A percentile compares a stretch with the other conserved stretches of the same genome.
These are phyloP conservation scores for Pluvianellus socialis DNA, from an alignment of 2,113 vertebrate species.

Conservation along the genomic window DNA sequence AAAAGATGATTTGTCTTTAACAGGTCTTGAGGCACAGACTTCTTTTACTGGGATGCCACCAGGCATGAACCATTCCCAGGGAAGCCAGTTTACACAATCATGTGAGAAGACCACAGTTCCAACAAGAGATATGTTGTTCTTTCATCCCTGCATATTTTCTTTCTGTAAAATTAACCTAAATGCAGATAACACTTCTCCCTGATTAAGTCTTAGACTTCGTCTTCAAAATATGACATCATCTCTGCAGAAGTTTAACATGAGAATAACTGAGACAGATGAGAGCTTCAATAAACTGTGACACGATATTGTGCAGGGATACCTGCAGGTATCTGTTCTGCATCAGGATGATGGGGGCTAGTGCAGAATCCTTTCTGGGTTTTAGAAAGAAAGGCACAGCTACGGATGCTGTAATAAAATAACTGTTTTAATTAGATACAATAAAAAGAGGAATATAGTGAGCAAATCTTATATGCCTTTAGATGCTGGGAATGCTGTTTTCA, in stretches of 20 bases:
- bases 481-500: fast-evolving
- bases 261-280: neutral
- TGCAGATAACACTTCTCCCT: neutral
- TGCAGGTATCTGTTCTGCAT: neutral
- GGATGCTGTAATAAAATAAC: neutral
- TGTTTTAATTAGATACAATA: neutral
- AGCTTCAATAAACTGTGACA: neutral
- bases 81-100: neutral
- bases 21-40: neutral
- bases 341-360: neutral
- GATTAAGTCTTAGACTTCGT: fast-evolving
- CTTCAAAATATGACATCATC: neutral
- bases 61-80: neutral
- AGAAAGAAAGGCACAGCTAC: neutral
- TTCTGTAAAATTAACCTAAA: neutral
- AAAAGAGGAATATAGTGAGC: neutral
- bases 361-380: neutral
- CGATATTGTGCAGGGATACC: neutral
- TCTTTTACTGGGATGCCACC: neutral
- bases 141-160: neutral
- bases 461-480: neutral
- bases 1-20: neutral
- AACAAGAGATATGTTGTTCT: neutral
- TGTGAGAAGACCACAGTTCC: neutral
- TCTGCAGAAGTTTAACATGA: neutral